Evolutionary conservation across 2,888 invertebrate species (phyloP), one percentile per base, ranked within the genome.

Genomic region (Drosophila flavopinicola): DNA sequence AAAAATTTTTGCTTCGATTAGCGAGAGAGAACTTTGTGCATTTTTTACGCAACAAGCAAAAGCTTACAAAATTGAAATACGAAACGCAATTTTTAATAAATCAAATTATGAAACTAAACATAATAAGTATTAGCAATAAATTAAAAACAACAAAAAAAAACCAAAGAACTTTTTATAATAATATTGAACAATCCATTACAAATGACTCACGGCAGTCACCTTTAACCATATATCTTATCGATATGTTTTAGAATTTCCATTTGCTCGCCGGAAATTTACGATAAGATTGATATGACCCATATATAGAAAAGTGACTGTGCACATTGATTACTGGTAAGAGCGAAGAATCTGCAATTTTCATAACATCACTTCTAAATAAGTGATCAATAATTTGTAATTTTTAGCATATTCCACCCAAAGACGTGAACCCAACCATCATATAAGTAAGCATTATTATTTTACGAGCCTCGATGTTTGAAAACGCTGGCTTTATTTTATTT

Each of bases 31-130:
- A 78, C 52, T 64, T 79, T 87, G 84, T 83, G 80, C 87, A 84
- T 79, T 85, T 87, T 83, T 76, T 85, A 83, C 84, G 85, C 84
- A 60, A 82, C 47, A 70, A 79, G 75, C 78, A 78, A 76, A 85
- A 71, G 83, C 83, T 83, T 83, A 87, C 79, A 76, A 87, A 87
- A 83, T 85, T 85, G 59, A 79, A 79, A 83, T 75, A 86, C 66
- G 75, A 78, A 72, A 82, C 77, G 87, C 85, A 83, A 83, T 83
- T 83, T 87, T 85, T 83, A 87, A 86, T 86, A 79, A 79, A 86
- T 80, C 82, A 80, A 80, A 84, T 80, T 80, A 80, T 84, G 58
- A 86, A 87, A 82, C 58, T 66, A 86, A 79, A 77, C 66, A 63
- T 72, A 77, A 80, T 65, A 74, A 83, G 54, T 71, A 85, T 72